Percentiles rank a stretch among this genome's conserved stretches.
Evolutionary conservation across 2,113 vertebrate genomes (phyloP).

Genomic region (Chinchilla lanigera): DNA sequence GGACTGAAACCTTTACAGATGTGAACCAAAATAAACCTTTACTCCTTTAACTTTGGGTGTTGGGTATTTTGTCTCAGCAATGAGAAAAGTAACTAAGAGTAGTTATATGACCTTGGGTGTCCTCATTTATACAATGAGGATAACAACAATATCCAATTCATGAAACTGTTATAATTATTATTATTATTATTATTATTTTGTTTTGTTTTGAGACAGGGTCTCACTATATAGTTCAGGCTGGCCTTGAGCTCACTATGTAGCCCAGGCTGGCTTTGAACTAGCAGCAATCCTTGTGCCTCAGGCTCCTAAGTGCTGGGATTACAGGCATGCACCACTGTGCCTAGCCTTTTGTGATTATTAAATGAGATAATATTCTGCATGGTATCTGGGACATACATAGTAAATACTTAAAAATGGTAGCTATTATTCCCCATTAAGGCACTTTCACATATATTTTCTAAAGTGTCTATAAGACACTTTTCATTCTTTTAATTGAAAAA

Average conservation of each 20-base stretch:
- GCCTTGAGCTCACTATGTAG: background rate
- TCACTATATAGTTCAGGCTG: background rate
- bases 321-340: background rate
- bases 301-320: background rate
- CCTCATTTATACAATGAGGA: background rate
- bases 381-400: background rate
- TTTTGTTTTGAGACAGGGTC: background rate
- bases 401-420: slow-evolving; percentile 14
- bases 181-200: no score
- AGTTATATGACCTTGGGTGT: background rate
- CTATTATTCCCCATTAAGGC: background rate
- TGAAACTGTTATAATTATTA: background rate
- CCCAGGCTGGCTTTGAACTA: background rate
- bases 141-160: background rate
- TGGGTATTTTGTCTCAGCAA: background rate
- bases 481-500: background rate
- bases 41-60: background rate
- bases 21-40: no score
- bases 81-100: background rate
- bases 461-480: background rate
- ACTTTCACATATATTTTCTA: background rate
- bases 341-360: background rate
- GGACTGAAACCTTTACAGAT: background rate
- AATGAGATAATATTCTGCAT: background rate
- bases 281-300: background rate